phyloP scores from a whole-genome alignment of 2,888 invertebrate species.

The Brenthis ino region DNA sequence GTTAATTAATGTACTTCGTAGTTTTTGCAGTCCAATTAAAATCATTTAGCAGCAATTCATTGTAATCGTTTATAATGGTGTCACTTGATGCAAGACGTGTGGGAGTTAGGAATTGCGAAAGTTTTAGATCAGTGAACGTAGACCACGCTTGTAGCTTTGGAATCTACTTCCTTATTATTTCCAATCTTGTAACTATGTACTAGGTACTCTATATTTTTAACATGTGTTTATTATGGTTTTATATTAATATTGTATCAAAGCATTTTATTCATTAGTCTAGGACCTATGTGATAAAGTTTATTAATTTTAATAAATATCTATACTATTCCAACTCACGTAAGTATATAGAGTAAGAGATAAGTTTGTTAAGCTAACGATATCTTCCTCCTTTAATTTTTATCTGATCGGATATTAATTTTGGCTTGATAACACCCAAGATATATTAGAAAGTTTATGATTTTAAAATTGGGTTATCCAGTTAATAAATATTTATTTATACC shows the following conservation, averaged over 20 bases:
- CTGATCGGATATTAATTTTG: conserved; percentile 8
- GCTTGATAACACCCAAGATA: background rate
- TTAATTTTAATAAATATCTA: too few species aligned
- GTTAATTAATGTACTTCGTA: conserved; percentile 30
- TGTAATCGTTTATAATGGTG: conserved; percentile 41
- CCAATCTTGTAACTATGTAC: conserved; percentile 10
- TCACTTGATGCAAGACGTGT: conserved; percentile 37
- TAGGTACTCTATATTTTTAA: conserved; percentile 1
- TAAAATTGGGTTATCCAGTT: conserved; percentile 18
- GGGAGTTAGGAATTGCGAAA: conserved; percentile 46
- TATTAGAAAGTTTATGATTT: conserved; percentile 1
- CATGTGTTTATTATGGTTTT: background rate
- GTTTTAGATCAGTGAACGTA: conserved; percentile 36
- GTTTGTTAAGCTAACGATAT: too few species aligned
- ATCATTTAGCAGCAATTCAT: conserved; percentile 39
- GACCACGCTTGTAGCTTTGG: conserved; percentile 19
- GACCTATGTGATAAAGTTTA: too few species aligned
- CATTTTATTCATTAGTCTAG: too few species aligned
- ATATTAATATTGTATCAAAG: background rate
- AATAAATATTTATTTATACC: conserved; percentile 11
- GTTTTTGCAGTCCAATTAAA: conserved; percentile 42
- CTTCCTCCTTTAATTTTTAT: background rate
- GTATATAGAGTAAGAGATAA: too few species aligned
- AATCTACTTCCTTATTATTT: conserved; percentile 28
- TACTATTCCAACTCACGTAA: too few species aligned